These are phyloP conservation scores for Amblyjoppa fuscipennis DNA, from an alignment of 2,888 invertebrate species.

Conservation along the genomic window DNA sequence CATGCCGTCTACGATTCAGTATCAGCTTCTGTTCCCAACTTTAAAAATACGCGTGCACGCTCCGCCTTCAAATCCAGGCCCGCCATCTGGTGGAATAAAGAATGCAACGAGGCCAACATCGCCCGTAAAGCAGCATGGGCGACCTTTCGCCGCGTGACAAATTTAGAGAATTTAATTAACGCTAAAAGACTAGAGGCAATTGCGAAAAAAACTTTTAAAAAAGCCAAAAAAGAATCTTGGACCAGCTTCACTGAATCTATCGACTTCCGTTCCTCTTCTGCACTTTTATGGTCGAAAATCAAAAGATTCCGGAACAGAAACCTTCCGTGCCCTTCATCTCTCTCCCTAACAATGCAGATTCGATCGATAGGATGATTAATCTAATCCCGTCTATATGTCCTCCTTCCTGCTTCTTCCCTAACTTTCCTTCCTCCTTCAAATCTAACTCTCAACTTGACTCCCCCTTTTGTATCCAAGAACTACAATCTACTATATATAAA, in stretches of 20 bases:
- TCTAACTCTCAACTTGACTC: too few relatives aligned
- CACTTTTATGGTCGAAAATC: slow-evolving; percentile 5
- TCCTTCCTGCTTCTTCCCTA: not conserved
- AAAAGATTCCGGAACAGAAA: slow-evolving; percentile 26
- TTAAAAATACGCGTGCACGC: too few relatives aligned
- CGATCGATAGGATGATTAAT: slow-evolving; percentile 1
- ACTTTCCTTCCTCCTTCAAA: not conserved
- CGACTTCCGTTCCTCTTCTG: not conserved
- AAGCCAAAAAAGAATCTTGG: slow-evolving; percentile 18
- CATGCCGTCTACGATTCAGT: not conserved
- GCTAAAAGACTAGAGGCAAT: not conserved
- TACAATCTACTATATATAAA: too few relatives aligned
- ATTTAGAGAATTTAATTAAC: not conserved
- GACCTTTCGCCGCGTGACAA: not conserved
- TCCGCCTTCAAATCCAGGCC: not conserved
- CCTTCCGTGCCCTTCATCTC: not conserved
- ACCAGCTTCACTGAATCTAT: not conserved
- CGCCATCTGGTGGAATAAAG: slow-evolving; percentile 35
- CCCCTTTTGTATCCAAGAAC: too few relatives aligned
- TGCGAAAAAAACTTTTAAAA: not conserved
- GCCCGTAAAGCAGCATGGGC: not conserved
- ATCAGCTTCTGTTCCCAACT: too few relatives aligned
- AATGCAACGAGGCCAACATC: slow-evolving; percentile 5
- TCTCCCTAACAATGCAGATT: not conserved
- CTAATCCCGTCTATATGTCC: slow-evolving; percentile 12